phyloP scores from a whole-genome alignment of 2,888 invertebrate species.

The Drosophila histrio region DNA sequence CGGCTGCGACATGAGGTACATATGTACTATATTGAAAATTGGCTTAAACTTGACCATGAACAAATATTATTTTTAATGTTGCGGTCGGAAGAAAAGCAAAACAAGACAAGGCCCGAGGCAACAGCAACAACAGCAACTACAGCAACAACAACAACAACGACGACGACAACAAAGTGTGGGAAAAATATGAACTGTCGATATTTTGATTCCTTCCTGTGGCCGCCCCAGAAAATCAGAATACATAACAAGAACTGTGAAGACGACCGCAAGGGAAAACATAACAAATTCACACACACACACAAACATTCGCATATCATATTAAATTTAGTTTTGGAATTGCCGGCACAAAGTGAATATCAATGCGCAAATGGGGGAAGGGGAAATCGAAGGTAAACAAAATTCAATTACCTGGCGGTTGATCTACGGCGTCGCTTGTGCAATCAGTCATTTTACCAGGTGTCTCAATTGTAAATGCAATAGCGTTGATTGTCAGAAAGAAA shows the following conservation, averaged over 20 bases:
- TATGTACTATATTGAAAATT: conserved; percentile 52
- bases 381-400: conserved; percentile 39
- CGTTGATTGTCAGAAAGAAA: conserved; percentile 37
- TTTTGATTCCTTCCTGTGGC: conserved; percentile 37
- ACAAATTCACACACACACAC: background rate
- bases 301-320: background rate
- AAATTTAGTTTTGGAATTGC: conserved; percentile 11
- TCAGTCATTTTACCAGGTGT: conserved; percentile 51
- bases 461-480: conserved; percentile 37
- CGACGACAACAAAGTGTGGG: background rate
- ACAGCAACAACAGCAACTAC: conserved; percentile 11
- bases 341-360: conserved; percentile 19
- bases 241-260: conserved; percentile 37
- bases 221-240: conserved; percentile 14
- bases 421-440: conserved; percentile 47
- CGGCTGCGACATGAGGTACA: background rate
- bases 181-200: conserved; percentile 38
- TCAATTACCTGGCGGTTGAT: conserved; percentile 41
- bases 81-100: conserved; percentile 27
- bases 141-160: background rate
- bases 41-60: conserved; percentile 71
- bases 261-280: background rate
- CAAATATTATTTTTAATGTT: conserved; percentile 61
- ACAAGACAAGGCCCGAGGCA: conserved; percentile 36
- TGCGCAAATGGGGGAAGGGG: background rate